Evolutionary conservation across 1,140 invertebrate genomes (phyloP), one percentile per base, ranked within the genome.

Genomic region (Formica exsecta): DNA sequence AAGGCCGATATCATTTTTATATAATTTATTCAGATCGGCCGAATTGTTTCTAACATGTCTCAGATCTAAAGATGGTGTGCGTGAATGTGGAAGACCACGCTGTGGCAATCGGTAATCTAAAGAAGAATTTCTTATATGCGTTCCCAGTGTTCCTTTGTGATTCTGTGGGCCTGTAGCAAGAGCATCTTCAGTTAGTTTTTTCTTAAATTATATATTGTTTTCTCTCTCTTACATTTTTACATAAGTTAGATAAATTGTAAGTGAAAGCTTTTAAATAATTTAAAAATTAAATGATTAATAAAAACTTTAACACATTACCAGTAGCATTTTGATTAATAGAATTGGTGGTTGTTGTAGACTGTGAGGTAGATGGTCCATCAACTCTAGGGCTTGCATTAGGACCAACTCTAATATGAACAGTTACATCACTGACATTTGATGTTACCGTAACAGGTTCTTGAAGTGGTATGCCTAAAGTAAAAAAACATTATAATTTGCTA

Each of bases 31-130:
- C 25, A 98, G 94, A 93, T 98, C 97, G 32, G 97, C 97, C 0
- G 97, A 97, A 66, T 97, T 97, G 90, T 97, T 98, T 80, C 97
- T 95, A 3, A 96, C 96, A 92, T 98, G 98, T 91, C 98, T 95
- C 89, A 98, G 96, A 92, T 98, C 98, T 65, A 98, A 92, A 13
- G 98, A 98, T 64, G 98, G 97, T 86, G 97, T 97, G 76, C 98
- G 96, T 1, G 98, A 98, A 94, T 98, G 98, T 25, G 95, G 91
- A 48, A 95, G 87, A 11, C 92, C 93, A 79, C 94, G 90, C 59
- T 93, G 94, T 65, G 92, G 94, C 59, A 97, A 95, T 80, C 98
- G 95, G 70, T 98, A 95, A 93, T 98, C 98, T 88, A 98, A 95
- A 0, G 98, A 98, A 0, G 98, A 98, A 94, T 98, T 98, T 89